Conservation (phyloP, 23 tunicate species). For the Halocynthia aurantium region DNA sequence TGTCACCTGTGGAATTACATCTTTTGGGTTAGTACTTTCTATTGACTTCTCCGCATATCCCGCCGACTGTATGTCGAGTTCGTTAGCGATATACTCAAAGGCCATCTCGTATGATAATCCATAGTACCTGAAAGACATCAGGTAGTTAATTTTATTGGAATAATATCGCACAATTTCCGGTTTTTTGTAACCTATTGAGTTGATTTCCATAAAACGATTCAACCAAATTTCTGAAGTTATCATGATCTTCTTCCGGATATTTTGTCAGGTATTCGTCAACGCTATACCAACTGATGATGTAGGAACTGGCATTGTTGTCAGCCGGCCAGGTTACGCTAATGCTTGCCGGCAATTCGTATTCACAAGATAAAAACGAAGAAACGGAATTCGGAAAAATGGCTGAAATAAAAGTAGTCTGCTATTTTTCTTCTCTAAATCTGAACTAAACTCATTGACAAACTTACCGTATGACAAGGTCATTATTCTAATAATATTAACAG, state of each 20-base stretch:
- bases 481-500: too few relatives aligned
- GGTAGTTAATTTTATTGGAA: neutral
- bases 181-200: neutral
- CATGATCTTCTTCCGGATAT: neutral
- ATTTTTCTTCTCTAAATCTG: too few relatives aligned
- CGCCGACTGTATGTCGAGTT: neutral
- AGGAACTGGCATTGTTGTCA: neutral
- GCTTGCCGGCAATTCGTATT: neutral
- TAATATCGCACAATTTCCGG: neutral
- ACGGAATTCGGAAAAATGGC: too few relatives aligned
- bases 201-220: neutral
- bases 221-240: neutral
- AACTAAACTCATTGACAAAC: too few relatives aligned
- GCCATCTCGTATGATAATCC: neutral
- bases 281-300: conserved; percentile 1
- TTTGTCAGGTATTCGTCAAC: neutral
- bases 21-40: neutral
- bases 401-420: too few relatives aligned
- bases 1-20: conserved; percentile 1
- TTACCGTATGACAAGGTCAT: too few relatives aligned
- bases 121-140: neutral
- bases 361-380: neutral
- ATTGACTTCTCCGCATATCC: neutral
- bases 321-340: neutral
- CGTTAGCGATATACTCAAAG: neutral